phyloP scores from a whole-genome alignment of 2,888 invertebrate species.

The Archaeoteleia sp. region DNA sequence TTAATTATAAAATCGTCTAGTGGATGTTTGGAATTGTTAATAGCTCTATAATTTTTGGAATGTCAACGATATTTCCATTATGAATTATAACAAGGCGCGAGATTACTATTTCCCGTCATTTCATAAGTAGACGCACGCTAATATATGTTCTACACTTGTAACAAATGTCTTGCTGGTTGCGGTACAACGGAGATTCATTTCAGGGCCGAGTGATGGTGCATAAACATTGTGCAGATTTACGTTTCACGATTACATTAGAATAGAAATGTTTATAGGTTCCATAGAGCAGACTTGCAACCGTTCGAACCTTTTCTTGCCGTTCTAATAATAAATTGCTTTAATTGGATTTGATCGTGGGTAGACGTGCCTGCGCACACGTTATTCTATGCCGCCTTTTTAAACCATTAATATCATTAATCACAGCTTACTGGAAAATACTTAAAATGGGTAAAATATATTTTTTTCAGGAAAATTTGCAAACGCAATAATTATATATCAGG shows the following conservation, averaged over 20 bases:
- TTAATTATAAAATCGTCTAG: too few species aligned
- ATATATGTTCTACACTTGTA: constrained; percentile 10
- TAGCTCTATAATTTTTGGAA: neutral
- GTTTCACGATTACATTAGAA: constrained; percentile 40
- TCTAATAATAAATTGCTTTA: constrained; percentile 38
- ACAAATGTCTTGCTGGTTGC: constrained; percentile 22
- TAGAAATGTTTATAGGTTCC: constrained; percentile 32
- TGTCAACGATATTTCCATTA: constrained; percentile 9
- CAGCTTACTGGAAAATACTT: too few species aligned
- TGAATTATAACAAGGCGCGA: constrained; percentile 35
- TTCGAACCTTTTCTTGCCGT: constrained; percentile 11
- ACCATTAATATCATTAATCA: constrained; percentile 14
- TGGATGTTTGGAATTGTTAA: constrained; percentile 9
- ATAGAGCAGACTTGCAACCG: constrained; percentile 15
- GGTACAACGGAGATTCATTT: constrained; percentile 53
- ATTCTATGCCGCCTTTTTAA: neutral
- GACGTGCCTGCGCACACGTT: constrained; percentile 14
- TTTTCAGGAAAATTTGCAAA: too few species aligned
- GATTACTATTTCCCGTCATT: constrained; percentile 14
- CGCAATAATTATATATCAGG: too few species aligned
- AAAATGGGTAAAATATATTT: too few species aligned
- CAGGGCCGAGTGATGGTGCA: constrained; percentile 56
- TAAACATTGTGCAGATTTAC: constrained; percentile 37
- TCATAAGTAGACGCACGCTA: constrained; percentile 13
- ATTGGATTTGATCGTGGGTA: constrained; percentile 29